Conservation (phyloP, 2,888 invertebrate species). For the Pristionchus entomophagus region DNA sequence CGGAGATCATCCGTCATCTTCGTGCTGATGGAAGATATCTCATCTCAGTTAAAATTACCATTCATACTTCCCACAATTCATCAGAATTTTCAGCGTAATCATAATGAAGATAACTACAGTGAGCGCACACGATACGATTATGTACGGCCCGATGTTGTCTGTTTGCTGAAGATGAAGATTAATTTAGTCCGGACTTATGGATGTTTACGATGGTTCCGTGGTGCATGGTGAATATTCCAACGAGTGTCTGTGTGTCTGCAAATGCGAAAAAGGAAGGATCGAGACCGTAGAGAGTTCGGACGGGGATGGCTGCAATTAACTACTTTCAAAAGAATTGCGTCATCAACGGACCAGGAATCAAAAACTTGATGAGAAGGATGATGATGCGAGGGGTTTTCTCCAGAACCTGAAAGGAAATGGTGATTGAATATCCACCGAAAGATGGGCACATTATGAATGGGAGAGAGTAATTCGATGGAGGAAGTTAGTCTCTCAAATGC, state of each 20-base stretch:
- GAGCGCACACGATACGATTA: background rate
- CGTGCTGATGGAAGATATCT: no score
- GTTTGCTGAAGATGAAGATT: background rate
- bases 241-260: background rate
- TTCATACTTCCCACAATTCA: background rate
- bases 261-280: background rate
- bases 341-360: background rate
- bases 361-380: background rate
- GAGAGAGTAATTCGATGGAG: background rate
- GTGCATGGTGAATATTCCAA: slow-evolving; percentile 10
- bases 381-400: background rate
- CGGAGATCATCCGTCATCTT: background rate
- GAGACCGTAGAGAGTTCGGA: background rate
- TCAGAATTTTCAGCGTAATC: background rate
- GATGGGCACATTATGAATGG: background rate
- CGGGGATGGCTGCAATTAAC: background rate
- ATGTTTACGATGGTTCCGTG: no score
- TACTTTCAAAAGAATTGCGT: no score
- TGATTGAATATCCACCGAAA: background rate
- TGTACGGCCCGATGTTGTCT: background rate
- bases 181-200: no score
- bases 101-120: background rate
- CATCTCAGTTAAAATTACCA: no score
- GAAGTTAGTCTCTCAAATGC: background rate
- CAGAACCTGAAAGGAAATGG: background rate